A percentile compares a stretch with the other conserved stretches of the same genome.
Evolutionary conservation across 2,113 vertebrate species (phyloP).

Genomic region (Macquaria ambigua): DNA sequence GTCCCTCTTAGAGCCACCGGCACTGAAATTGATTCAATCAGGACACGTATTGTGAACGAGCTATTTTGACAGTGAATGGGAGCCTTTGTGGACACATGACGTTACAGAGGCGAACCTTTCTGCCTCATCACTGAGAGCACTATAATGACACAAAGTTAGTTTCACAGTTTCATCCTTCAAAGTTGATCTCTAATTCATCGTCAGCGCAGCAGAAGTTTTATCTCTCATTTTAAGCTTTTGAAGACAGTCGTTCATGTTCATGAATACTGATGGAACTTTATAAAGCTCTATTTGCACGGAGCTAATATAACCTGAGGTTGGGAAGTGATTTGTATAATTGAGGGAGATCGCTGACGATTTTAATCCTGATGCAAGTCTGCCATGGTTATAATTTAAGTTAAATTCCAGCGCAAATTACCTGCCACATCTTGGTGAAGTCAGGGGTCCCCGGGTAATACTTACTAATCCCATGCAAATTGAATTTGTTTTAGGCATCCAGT

Average conservation of each 20-base stretch:
- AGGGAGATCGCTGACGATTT: slow-evolving; percentile 50
- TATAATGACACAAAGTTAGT: slow-evolving; percentile 42
- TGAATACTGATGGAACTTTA: slow-evolving; percentile 75
- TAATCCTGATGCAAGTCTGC: slow-evolving; percentile 42
- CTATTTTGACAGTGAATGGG: slow-evolving; percentile 36
- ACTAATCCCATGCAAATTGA: slow-evolving; percentile 40
- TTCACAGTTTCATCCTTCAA: slow-evolving; percentile 49
- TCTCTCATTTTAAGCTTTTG: slow-evolving; percentile 64
- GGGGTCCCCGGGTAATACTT: slow-evolving; percentile 3
- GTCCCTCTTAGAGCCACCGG: slow-evolving; percentile 3
- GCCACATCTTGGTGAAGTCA: slow-evolving; percentile 11
- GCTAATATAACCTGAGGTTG: slow-evolving; percentile 48
- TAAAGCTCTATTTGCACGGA: slow-evolving; percentile 53
- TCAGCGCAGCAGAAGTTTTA: slow-evolving; percentile 53
- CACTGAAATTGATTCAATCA: slow-evolving; percentile 40
- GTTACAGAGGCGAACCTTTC: slow-evolving; percentile 26
- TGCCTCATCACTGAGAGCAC: background rate
- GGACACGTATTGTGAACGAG: slow-evolving; percentile 11
- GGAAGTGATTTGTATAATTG: slow-evolving; percentile 59
- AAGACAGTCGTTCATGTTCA: slow-evolving; percentile 58
- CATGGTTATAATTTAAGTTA: slow-evolving; percentile 39
- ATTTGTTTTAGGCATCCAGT: slow-evolving; percentile 5
- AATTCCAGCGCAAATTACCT: slow-evolving; percentile 23
- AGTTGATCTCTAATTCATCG: slow-evolving; percentile 50
- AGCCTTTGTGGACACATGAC: slow-evolving; percentile 54